phyloP scores from a whole-genome alignment of 2,113 vertebrate genomes.

The Heterotilapia buettikoferi region DNA sequence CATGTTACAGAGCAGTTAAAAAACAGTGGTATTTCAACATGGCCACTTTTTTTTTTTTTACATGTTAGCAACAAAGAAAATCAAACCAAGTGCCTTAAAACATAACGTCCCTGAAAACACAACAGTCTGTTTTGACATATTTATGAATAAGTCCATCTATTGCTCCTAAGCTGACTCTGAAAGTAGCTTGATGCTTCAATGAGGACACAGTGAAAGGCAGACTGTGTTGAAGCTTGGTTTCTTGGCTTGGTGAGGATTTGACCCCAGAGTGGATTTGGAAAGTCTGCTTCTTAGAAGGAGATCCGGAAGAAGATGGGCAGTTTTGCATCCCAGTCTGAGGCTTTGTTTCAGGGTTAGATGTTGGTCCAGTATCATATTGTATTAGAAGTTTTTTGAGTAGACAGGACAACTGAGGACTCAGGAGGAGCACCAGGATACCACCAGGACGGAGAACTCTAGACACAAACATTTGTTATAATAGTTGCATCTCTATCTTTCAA shows the following conservation, averaged over 20 bases:
- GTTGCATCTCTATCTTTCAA: background rate
- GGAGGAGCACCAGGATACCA: conserved; percentile 78
- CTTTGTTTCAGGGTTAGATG: background rate
- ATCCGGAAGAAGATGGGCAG: background rate
- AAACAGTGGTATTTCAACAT: background rate
- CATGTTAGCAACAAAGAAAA: background rate
- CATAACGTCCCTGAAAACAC: background rate
- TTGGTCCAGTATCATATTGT: background rate
- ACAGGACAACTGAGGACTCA: conserved; percentile 76
- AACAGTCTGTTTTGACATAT: conserved; percentile 74
- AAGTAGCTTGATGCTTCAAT: conserved; percentile 62
- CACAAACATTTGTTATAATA: background rate
- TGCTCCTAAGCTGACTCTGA: conserved; percentile 81
- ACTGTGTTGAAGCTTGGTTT: background rate
- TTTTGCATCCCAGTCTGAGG: background rate
- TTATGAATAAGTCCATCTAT: conserved; percentile 84
- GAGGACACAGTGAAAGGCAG: conserved; percentile 25
- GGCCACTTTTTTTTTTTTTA: background rate
- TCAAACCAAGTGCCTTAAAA: background rate
- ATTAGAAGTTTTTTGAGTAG: conserved; percentile 53
- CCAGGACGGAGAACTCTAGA: conserved; percentile 78
- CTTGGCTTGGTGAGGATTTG: background rate
- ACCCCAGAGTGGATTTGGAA: background rate
- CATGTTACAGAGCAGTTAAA: background rate
- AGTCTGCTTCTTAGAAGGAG: conserved; percentile 55